Evolutionary conservation across 1,140 invertebrate species (phyloP), one percentile per base, ranked within the genome.

Genomic region (Stegodyphus mimosarum): DNA sequence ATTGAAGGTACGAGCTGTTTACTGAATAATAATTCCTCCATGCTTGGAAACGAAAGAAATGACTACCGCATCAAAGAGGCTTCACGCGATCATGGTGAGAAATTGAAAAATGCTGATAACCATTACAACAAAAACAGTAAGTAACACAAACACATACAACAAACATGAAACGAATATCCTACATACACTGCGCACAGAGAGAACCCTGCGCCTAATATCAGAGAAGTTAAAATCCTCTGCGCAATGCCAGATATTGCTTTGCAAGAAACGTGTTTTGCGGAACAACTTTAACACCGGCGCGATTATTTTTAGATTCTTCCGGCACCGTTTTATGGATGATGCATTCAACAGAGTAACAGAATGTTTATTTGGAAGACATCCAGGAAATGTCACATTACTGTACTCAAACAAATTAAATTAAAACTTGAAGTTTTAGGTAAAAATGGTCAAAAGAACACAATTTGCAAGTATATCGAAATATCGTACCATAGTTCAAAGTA

Each of bases 221-320:
- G 7, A 69, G 51, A 9, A 10, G 66, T 33, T 13, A n/a, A n/a
- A 13, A 67, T 4, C 5, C 83, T 88, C 53, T 53, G 72, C 64
- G 77, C 83, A 86, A 87, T 88, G 77, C 88, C 88, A 50, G 87
- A 87, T 80, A 64, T 72, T 18, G 83, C 48, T 51, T 10, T 18
- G 66, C 51, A 49, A 15, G 55, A 60, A 60, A 60, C 9, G 52
- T 71, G 52, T 84, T 67, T 51, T 79, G 15, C 5, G 5, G 15
- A 66, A 18, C 60, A 51, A 18, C 55, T 73, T 53, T 64, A 71
- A 77, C 33, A 79, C 69, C 17, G 52, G 33, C 33, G 49, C 17
- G 67, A 67, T 75, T 79, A 73, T 80, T 79, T 86, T 77, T 86
- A 74, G 75, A n/a, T 15, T 60, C 70, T 73, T 72, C 69, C 75